Evolutionary conservation across 2,888 invertebrate species (phyloP).

Genomic region (Pomacea canaliculata): DNA sequence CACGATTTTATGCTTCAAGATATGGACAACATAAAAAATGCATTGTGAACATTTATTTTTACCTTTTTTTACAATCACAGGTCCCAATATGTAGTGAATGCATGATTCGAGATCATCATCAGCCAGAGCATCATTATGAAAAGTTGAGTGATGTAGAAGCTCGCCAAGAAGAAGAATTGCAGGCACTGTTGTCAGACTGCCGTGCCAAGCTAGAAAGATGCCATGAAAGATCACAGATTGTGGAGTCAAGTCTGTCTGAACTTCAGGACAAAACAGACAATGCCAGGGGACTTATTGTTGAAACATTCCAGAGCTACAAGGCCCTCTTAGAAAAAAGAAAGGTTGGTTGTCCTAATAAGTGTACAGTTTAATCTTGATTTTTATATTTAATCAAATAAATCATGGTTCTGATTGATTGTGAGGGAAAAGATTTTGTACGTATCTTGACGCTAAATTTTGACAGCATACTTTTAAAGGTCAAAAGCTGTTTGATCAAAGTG

Average conservation of each 20-base stretch:
- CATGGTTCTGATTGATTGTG: no score
- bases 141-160: constrained; percentile 84
- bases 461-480: background rate
- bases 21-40: no score
- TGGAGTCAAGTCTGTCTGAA: constrained; percentile 86
- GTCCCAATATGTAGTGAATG: constrained; percentile 90
- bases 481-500: background rate
- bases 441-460: background rate
- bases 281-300: constrained; percentile 81
- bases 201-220: constrained; percentile 82
- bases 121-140: constrained; percentile 85
- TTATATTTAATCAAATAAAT: no score
- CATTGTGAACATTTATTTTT: no score
- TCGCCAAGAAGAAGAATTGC: constrained; percentile 82
- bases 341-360: constrained; percentile 38
- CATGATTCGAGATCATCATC: constrained; percentile 84
- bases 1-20: no score
- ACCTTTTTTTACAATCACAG: constrained; percentile 68
- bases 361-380: no score
- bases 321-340: constrained; percentile 82
- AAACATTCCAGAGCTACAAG: constrained; percentile 74
- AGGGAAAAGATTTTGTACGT: background rate
- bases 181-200: constrained; percentile 81
- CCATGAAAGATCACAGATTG: constrained; percentile 80
- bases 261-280: constrained; percentile 88